Evolutionary conservation across 2,888 invertebrate species (phyloP).

Genomic region (Chromoteleia sp.): DNA sequence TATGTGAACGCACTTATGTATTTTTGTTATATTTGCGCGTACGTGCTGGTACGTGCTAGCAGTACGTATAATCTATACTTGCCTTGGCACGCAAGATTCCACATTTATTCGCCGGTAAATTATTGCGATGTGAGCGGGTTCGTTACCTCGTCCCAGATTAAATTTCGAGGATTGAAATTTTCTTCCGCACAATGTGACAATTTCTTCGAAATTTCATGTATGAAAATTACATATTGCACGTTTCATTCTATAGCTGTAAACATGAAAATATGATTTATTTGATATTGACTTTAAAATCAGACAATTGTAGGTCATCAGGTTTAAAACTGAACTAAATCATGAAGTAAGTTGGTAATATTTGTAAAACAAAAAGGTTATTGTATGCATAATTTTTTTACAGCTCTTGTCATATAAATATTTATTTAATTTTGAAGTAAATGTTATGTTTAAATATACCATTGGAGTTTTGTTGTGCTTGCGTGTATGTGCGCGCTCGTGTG

Average conservation of each 20-base stretch:
- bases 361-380: constrained; percentile 8
- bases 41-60: constrained; percentile 55
- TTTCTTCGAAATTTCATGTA: constrained; percentile 1
- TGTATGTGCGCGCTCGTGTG: too few species aligned
- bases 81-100: constrained; percentile 54
- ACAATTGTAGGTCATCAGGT: constrained; percentile 18
- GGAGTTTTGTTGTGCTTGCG: too few species aligned
- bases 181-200: background rate
- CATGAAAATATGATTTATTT: too few species aligned
- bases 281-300: too few species aligned
- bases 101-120: constrained; percentile 53
- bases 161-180: constrained; percentile 35
- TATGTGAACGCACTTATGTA: constrained; percentile 65
- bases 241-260: too few species aligned
- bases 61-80: constrained; percentile 60
- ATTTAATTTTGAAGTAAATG: too few species aligned
- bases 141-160: constrained; percentile 54
- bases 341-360: constrained; percentile 6
- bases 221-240: too few species aligned
- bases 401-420: too few species aligned
- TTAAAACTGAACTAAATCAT: background rate
- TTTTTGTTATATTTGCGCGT: constrained; percentile 68
- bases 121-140: constrained; percentile 48
- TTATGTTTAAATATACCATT: constrained; percentile 8
- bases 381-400: constrained; percentile 33